Evolutionary conservation across 2,113 vertebrate species (phyloP).

Genomic region (Python bivittatus): DNA sequence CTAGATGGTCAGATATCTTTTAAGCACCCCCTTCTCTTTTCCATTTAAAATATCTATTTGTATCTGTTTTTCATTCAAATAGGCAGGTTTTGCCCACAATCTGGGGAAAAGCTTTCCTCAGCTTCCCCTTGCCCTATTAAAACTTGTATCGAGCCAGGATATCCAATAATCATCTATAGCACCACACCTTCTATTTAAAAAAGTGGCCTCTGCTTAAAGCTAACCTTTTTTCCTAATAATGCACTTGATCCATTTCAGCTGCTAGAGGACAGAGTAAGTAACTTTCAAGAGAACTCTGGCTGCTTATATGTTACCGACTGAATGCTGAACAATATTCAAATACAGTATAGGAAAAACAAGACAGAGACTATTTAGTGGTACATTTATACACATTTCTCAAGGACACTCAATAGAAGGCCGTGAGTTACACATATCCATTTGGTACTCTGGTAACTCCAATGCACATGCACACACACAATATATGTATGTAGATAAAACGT

Average conservation of each 20-base stretch:
- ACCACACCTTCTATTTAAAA: neutral
- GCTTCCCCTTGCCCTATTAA: neutral
- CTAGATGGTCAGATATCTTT: neutral
- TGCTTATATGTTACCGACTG: constrained; percentile 56
- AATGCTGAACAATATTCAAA: constrained; percentile 68
- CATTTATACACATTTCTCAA: constrained; percentile 70
- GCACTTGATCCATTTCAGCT: neutral
- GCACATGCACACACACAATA: constrained; percentile 45
- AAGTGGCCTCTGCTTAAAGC: constrained; percentile 7
- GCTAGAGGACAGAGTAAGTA: constrained; percentile 1
- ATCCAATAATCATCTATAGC: neutral
- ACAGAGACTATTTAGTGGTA: constrained; percentile 57
- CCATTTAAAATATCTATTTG: neutral
- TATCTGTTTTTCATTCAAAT: neutral
- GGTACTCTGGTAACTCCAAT: constrained; percentile 54
- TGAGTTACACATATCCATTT: constrained; percentile 72
- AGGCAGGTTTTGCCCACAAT: neutral
- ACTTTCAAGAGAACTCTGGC: constrained; percentile 61
- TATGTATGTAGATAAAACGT: constrained; percentile 44
- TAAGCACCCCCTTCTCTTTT: neutral
- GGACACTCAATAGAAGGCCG: constrained; percentile 58
- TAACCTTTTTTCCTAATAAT: neutral
- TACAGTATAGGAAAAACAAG: constrained; percentile 47
- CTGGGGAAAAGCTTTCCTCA: neutral
- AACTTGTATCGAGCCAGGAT: neutral